phyloP scores from a whole-genome alignment of 2,888 invertebrate genomes.

The Drosophila buzzatii region DNA sequence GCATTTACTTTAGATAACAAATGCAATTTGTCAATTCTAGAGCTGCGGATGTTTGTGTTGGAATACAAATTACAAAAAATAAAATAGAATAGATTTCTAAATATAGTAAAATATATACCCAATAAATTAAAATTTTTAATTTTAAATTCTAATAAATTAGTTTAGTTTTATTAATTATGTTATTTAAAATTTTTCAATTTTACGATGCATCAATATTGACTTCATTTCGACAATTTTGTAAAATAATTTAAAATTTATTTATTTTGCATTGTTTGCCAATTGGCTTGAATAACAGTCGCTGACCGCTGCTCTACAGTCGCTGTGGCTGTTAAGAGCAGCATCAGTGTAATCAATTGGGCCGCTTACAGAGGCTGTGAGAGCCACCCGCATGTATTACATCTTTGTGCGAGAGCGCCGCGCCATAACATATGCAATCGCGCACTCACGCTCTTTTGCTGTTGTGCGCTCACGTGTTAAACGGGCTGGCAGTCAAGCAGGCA shows the following conservation, averaged over 20 bases:
- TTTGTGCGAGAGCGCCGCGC: constrained; percentile 18
- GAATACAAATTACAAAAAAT: background rate
- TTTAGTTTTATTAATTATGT: background rate
- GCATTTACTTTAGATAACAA: constrained; percentile 12
- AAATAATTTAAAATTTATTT: background rate
- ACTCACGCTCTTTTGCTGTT: constrained; percentile 15
- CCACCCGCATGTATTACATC: constrained; percentile 59
- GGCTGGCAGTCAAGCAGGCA: constrained; percentile 23
- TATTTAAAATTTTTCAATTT: background rate
- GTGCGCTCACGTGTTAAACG: constrained; percentile 16
- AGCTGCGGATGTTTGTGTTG: background rate
- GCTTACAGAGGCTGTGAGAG: constrained; percentile 48
- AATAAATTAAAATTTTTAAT: background rate
- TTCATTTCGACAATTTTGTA: background rate
- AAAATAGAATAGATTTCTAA: background rate
- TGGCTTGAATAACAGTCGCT: constrained; percentile 25
- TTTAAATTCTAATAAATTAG: background rate
- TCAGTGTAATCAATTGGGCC: constrained; percentile 43
- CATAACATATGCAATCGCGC: constrained; percentile 13
- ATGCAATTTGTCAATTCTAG: constrained; percentile 3
- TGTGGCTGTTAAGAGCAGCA: constrained; percentile 40
- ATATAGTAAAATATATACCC: background rate
- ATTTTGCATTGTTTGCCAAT: background rate
- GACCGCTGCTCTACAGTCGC: constrained; percentile 24
- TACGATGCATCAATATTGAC: too few species aligned